Evolutionary conservation across 2,113 vertebrate genomes (phyloP).

Genomic region (Cygnus buccinator): DNA sequence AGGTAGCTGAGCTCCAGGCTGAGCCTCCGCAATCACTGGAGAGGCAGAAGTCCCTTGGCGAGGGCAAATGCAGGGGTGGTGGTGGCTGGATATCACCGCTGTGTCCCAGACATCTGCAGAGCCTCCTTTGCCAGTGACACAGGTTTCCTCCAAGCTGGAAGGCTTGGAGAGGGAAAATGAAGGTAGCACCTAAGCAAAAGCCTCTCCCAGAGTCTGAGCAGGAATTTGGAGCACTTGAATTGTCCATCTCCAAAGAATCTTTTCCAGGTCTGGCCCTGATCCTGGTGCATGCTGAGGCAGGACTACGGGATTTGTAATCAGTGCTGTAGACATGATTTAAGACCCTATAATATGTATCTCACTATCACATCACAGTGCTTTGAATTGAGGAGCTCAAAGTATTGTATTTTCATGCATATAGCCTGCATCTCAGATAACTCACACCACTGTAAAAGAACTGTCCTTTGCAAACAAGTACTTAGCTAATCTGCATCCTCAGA

Average conservation of each 20-base stretch:
- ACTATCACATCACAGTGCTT: constrained; percentile 43
- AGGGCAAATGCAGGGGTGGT: background rate
- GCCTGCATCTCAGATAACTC: constrained; percentile 54
- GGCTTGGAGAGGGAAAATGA: background rate
- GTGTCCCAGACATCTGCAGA: background rate
- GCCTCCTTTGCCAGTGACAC: background rate
- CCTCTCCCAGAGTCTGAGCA: background rate
- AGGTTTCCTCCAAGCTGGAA: background rate
- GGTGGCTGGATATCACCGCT: background rate
- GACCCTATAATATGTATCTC: constrained; percentile 57
- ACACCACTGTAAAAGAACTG: constrained; percentile 6
- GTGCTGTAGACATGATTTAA: constrained; percentile 48
- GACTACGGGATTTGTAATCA: background rate
- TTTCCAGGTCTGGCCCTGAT: constrained; percentile 14
- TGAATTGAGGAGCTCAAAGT: background rate
- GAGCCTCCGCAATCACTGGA: background rate
- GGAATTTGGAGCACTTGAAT: constrained; percentile 44
- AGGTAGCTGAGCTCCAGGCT: background rate
- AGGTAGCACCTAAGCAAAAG: background rate
- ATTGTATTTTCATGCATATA: constrained; percentile 43
- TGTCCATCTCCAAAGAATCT: constrained; percentile 12
- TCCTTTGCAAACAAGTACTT: constrained; percentile 16
- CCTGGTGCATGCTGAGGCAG: constrained; percentile 36
- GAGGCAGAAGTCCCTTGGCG: background rate
- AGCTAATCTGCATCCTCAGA: constrained; percentile 39